These are phyloP conservation scores for Diorhabda sublineata DNA, from an alignment of 1,140 invertebrate species.

Conservation along the genomic window DNA sequence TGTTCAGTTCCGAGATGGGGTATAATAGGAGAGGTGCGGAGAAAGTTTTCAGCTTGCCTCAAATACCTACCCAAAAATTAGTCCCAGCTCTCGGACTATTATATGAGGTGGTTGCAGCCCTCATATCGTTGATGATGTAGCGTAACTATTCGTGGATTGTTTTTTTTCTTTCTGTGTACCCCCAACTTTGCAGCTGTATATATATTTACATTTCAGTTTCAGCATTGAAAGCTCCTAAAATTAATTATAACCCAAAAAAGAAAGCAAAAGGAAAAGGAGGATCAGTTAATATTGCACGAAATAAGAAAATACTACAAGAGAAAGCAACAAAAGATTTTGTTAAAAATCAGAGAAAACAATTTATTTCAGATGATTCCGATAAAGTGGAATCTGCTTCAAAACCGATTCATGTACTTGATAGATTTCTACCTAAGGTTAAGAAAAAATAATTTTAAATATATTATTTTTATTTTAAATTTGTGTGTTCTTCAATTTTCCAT, in stretches of 20 bases:
- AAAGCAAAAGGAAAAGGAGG: conserved; percentile 77
- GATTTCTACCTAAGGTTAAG: conserved; percentile 55
- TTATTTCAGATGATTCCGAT: conserved; percentile 24
- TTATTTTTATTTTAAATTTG: background rate
- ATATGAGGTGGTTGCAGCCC: too few relatives aligned
- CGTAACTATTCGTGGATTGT: too few relatives aligned
- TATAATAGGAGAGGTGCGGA: too few relatives aligned
- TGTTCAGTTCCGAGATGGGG: too few relatives aligned
- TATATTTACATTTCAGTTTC: conserved; percentile 36
- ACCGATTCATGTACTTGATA: conserved; percentile 59
- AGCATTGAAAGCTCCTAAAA: conserved; percentile 74
- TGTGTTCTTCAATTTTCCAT: background rate
- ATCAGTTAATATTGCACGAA: conserved; percentile 65
- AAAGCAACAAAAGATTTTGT: conserved; percentile 62
- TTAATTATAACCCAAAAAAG: conserved; percentile 70
- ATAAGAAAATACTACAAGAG: conserved; percentile 76
- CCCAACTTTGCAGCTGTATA: too few relatives aligned
- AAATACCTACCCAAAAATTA: too few relatives aligned
- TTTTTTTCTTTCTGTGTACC: too few relatives aligned
- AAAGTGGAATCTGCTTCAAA: conserved; percentile 43
- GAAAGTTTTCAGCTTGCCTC: too few relatives aligned
- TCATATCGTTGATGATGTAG: too few relatives aligned
- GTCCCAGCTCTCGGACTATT: too few relatives aligned
- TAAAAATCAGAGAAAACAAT: conserved; percentile 47
- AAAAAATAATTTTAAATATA: background rate